A percentile compares a stretch with the other conserved stretches of the same genome.
phyloP scores from a whole-genome alignment of 1,140 invertebrate genomes.

The Batillaria attramentaria region DNA sequence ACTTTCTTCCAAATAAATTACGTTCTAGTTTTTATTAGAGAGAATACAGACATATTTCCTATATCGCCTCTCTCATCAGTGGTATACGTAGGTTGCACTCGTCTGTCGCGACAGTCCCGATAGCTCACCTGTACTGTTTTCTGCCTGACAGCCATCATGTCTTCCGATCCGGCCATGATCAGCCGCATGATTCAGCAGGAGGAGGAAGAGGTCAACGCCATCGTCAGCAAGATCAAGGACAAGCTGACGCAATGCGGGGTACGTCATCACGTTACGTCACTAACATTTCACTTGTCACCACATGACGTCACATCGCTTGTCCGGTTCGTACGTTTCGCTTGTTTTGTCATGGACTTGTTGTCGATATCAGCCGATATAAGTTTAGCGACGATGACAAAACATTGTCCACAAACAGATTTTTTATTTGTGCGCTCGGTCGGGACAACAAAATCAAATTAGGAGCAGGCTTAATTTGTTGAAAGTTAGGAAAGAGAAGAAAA shows the following conservation, averaged over 20 bases:
- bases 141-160: slow-evolving; percentile 28
- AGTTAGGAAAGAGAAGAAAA: too few relatives aligned
- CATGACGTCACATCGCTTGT: too few relatives aligned
- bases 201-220: slow-evolving; percentile 39
- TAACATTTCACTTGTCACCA: too few relatives aligned
- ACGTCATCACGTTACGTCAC: background rate
- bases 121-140: background rate
- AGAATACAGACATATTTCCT: background rate
- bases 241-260: slow-evolving; percentile 40
- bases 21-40: background rate
- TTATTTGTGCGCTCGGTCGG: too few relatives aligned
- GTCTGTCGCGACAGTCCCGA: background rate
- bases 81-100: background rate
- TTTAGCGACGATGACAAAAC: too few relatives aligned
- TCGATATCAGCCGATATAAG: too few relatives aligned
- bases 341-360: too few relatives aligned
- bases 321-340: too few relatives aligned
- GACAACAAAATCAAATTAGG: too few relatives aligned
- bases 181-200: slow-evolving; percentile 28
- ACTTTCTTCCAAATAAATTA: background rate
- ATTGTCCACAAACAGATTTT: too few relatives aligned
- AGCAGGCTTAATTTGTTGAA: too few relatives aligned
- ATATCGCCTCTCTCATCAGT: background rate
- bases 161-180: slow-evolving; percentile 24
- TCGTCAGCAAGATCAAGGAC: slow-evolving; percentile 38